Evolutionary conservation across 2,113 vertebrate species (phyloP).

Genomic region (Gopherus flavomarginatus): DNA sequence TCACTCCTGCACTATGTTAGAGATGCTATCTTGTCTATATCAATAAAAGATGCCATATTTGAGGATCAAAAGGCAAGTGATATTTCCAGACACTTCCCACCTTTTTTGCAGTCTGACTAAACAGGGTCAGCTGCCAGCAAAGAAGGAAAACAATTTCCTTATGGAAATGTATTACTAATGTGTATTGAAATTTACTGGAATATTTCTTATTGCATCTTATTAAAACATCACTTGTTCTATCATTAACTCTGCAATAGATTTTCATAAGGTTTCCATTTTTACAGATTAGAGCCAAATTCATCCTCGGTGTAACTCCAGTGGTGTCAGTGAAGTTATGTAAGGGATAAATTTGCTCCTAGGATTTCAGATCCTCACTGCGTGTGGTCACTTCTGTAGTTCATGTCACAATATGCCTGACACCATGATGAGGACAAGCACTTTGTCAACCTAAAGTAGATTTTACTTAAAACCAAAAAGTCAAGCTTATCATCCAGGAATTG

Average conservation of each 20-base stretch:
- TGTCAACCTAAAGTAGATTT: background rate
- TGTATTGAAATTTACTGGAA: slow-evolving; percentile 48
- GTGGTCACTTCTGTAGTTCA: fast-evolving
- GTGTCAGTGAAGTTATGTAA: background rate
- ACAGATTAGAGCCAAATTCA: slow-evolving; percentile 19
- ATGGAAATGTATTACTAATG: slow-evolving; percentile 34
- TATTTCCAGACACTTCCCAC: slow-evolving; percentile 6
- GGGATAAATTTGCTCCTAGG: background rate
- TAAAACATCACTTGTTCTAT: slow-evolving; percentile 17
- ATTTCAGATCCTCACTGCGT: background rate
- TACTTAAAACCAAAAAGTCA: background rate
- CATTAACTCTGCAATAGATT: slow-evolving; percentile 29
- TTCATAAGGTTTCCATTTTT: slow-evolving; percentile 38
- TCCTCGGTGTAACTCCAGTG: slow-evolving; percentile 32
- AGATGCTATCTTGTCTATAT: background rate
- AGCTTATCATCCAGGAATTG: background rate
- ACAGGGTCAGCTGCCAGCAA: slow-evolving; percentile 7
- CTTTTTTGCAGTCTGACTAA: slow-evolving; percentile 33
- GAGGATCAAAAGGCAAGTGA: background rate
- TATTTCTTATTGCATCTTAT: slow-evolving; percentile 30
- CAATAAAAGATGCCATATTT: background rate
- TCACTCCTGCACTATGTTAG: background rate
- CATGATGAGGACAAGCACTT: background rate
- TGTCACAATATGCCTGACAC: background rate
- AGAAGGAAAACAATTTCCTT: slow-evolving; percentile 39